These are phyloP conservation scores for Ageneiosus marmoratus DNA, from an alignment of 2,113 vertebrate genomes.

Conservation along the genomic window DNA sequence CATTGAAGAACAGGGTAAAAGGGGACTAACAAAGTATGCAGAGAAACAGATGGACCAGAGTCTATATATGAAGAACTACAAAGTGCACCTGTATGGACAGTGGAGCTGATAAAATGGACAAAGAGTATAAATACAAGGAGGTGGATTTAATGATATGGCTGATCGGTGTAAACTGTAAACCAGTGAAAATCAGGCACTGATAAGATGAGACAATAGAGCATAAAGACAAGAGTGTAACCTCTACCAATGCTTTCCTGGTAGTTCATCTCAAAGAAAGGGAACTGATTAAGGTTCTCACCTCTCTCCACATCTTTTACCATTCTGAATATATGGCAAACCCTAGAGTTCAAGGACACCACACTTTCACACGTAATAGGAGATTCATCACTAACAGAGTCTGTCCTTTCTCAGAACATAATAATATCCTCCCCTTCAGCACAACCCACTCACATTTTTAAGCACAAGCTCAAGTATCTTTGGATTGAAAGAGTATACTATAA, in stretches of 20 bases:
- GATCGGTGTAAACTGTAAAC: no score
- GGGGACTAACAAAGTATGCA: no score
- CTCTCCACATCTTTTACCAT: constrained; percentile 59
- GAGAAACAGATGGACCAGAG: no score
- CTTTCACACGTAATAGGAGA: constrained; percentile 65
- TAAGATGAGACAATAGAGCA: not conserved
- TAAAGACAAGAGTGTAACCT: not conserved
- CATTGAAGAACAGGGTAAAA: no score
- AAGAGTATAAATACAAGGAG: no score
- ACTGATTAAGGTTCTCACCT: constrained; percentile 50
- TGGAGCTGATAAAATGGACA: no score
- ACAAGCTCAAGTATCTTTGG: not conserved
- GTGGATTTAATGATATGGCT: no score
- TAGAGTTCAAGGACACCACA: constrained; percentile 71
- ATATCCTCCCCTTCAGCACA: constrained; percentile 34
- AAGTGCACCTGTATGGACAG: no score
- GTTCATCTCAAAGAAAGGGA: constrained; percentile 43
- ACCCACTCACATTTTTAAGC: constrained; percentile 11
- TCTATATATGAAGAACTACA: no score
- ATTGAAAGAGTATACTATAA: not conserved
- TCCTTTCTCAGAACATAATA: constrained; percentile 51
- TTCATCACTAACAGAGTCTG: constrained; percentile 71
- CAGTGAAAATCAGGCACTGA: not conserved
- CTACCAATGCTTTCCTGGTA: constrained; percentile 22
- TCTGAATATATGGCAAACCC: constrained; percentile 64